A percentile compares a stretch with the other conserved stretches of the same genome.
Evolutionary conservation across 2,888 invertebrate genomes (phyloP).

Genomic region (Leptopilina drosophilae): DNA sequence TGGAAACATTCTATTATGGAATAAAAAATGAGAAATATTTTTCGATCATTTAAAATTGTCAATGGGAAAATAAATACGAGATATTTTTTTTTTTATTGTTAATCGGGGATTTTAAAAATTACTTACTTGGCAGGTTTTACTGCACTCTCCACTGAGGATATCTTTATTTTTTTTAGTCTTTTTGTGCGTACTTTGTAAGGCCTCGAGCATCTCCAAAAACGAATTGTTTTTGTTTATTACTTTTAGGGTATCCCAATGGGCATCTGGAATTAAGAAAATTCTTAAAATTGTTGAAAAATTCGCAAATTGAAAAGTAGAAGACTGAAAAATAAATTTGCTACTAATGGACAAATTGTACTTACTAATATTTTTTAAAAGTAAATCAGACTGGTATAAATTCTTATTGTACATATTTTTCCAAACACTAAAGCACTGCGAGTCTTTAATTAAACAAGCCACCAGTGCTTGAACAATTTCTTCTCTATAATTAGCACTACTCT

Average conservation of each 20-base stretch:
- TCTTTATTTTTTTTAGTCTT: slow-evolving; percentile 76
- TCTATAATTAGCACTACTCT: slow-evolving; percentile 77
- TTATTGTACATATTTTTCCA: slow-evolving; percentile 85
- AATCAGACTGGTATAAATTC: slow-evolving; percentile 82
- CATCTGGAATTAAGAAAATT: slow-evolving; percentile 67
- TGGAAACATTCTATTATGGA: no score
- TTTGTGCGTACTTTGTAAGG: slow-evolving; percentile 76
- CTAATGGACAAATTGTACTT: slow-evolving; percentile 53
- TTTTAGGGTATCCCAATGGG: slow-evolving; percentile 74
- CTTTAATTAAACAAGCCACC: slow-evolving; percentile 81
- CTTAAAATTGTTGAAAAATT: slow-evolving; percentile 44
- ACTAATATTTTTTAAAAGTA: slow-evolving; percentile 79
- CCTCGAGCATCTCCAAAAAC: slow-evolving; percentile 77
- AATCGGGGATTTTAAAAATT: neutral
- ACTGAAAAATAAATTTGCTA: slow-evolving; percentile 47
- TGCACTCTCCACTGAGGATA: slow-evolving; percentile 49
- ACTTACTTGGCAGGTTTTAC: slow-evolving; percentile 56
- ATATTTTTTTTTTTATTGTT: no score
- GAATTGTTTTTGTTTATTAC: slow-evolving; percentile 73
- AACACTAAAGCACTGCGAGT: slow-evolving; percentile 82
- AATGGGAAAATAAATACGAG: no score
- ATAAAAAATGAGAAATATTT: no score
- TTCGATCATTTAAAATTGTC: no score
- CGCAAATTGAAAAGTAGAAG: slow-evolving; percentile 51
- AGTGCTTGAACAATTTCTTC: slow-evolving; percentile 81